These are phyloP conservation scores for Tachysurus fulvidraco DNA, from an alignment of 2,113 vertebrate species.

Conservation along the genomic window DNA sequence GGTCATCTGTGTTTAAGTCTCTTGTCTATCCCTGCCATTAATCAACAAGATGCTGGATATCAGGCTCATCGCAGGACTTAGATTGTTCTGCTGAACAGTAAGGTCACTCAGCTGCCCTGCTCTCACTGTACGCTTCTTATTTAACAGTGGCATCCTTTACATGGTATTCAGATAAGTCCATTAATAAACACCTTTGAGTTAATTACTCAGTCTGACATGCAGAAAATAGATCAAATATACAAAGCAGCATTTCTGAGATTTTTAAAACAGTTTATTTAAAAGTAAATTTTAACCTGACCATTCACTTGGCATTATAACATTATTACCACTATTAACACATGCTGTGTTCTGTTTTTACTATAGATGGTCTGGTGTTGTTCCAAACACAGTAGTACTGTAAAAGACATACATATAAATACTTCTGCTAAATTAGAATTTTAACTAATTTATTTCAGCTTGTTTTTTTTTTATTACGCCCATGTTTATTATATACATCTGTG, in stretches of 20 bases:
- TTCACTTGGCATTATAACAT: neutral
- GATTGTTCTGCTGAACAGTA: constrained; percentile 13
- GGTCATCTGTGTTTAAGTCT: constrained; percentile 1
- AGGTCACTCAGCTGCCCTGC: constrained; percentile 22
- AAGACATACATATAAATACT: neutral
- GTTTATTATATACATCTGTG: neutral
- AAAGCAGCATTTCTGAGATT: neutral
- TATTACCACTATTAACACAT: neutral
- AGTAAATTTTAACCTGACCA: neutral
- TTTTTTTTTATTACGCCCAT: neutral
- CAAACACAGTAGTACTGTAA: neutral
- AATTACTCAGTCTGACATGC: neutral
- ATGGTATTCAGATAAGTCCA: constrained; percentile 19
- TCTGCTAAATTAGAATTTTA: neutral
- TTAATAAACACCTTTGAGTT: neutral
- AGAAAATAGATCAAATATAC: neutral
- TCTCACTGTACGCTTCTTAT: neutral
- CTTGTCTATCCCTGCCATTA: constrained; percentile 19
- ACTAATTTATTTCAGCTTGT: neutral
- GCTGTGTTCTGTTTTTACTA: neutral
- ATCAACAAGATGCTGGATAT: constrained; percentile 9
- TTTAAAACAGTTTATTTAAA: neutral
- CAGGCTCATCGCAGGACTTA: neutral
- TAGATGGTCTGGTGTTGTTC: neutral
- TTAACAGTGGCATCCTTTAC: neutral